Evolutionary conservation across 2,888 invertebrate genomes (phyloP).

Genomic region (Gymnosoma rotundatum): DNA sequence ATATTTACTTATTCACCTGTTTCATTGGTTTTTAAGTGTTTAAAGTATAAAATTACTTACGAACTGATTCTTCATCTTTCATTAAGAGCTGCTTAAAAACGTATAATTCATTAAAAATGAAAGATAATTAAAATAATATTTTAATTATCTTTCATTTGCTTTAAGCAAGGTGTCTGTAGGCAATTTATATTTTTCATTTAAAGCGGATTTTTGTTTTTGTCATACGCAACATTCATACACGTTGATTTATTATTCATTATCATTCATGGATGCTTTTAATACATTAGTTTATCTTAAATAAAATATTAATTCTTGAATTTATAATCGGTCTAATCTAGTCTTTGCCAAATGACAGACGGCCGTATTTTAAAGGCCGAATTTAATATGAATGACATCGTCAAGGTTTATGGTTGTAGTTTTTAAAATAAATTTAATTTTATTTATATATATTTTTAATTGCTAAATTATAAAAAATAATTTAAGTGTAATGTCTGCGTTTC

Average conservation of each 20-base stretch:
- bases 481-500: too few species aligned
- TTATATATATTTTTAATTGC: neutral
- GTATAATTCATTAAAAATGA: slow-evolving; percentile 46
- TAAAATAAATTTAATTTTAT: neutral
- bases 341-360: neutral
- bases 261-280: neutral
- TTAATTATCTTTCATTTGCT: too few species aligned
- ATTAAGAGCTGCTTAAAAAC: slow-evolving; percentile 2
- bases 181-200: neutral
- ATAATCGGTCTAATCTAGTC: neutral
- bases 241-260: neutral
- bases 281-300: neutral
- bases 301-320: neutral
- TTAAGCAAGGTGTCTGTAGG: too few species aligned
- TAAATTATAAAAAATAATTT: too few species aligned
- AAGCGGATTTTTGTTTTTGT: slow-evolving; percentile 16
- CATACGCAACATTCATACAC: slow-evolving; percentile 4
- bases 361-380: neutral
- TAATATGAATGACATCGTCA: neutral
- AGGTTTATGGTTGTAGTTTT: neutral
- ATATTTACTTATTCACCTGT: too few species aligned
- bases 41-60: too few species aligned
- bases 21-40: too few species aligned
- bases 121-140: neutral
- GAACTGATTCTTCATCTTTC: neutral